Base-by-base conservation (phyloP, 2,797 vertebrate genomes). In the Menidia menidia region DNA sequence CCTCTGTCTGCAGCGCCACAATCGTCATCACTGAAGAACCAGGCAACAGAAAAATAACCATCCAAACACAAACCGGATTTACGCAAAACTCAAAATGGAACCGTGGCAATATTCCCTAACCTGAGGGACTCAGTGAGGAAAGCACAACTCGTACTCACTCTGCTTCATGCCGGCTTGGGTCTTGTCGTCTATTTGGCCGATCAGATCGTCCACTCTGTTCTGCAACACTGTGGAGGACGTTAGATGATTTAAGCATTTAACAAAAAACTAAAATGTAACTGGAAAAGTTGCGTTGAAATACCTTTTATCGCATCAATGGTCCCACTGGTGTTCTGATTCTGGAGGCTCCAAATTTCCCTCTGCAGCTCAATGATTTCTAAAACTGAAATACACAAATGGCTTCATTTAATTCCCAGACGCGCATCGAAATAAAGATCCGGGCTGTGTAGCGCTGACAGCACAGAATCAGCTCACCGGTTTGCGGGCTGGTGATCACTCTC, bases 11-110 rank as follows among this genome's bases (percentile, higher is more conserved):
- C 32, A 89, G 74, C 1, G 0, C 44, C 1, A 77, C 4, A 15
- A 86, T 72, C 52, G 33, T 66, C 51, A 91, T 58, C 13, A 69
- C 89, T 91, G 60, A 62, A 73, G 48, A 30, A 31, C 56, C 15
- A 61, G 39, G 56, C 42, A 57, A 51, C 71, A 62, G 25, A 2
- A 0, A 47, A 50, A 19, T 31, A 18, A 3, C 8, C 11, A 18
- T 3, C 39, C 18, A 56, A 1, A 16, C 8, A 0, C 11, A 45
- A 2, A 47, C 55, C 15, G 5, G 15, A 41, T 0, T 9, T 1
- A 32, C 18, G 54, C 18, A 0, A n/a, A 59, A 51, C 10, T 47
- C 39, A n/a, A 15, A 11, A 30, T 25, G 15, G 11, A 4, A 57
- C 15, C n/a, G 4, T 3, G 51, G 12, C 16, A 16, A 45, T 0